Base-by-base conservation (phyloP, 2,113 vertebrate species). In the Donacobius atricapilla region DNA sequence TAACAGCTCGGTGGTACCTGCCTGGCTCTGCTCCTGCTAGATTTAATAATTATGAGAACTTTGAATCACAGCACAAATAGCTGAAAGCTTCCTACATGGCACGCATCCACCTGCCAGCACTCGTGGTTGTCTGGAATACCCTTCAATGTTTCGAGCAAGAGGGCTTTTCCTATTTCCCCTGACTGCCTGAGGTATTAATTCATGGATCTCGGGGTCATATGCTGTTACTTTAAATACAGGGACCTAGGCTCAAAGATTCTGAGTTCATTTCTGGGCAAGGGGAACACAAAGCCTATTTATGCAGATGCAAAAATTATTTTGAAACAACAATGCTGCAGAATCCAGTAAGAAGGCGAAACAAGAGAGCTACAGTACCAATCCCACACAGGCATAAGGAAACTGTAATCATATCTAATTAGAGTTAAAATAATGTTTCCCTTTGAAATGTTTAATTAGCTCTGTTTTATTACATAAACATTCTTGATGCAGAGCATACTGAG, bases 371-470 rank as follows among this genome's bases (percentile, higher is more conserved):
- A 87, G 64, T 50, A 83, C 84, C 91, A 87, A 92, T 65, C 83
- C 95, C 91, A 81, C 39, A 7, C 48, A 93, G 76, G 93, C 94
- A 81, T 27, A 94, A 95, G 96, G 96, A 97, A 97, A 96, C 97
- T 27, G 94, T 97, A 98, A 98, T 98, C 98, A 97, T 97, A 98
- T 96, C 97, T 98, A 98, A 98, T 98, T 98, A 98, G 97, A 96
- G 97, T 96, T 97, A 97, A 98, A 98, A 98, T 98, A 98, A 98
- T 98, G 97, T 98, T 98, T 98, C 97, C 96, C 97, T 98, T 98
- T 98, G 98, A 98, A 98, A 98, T 97, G 97, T 98, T 98, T 98
- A 98, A 98, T 98, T 98, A 98, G 97, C 97, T 97, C 94, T 96
- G 95, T 97, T 98, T 98, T 98, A 98, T 97, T 97, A 97, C 97